Evolutionary conservation across 2,888 invertebrate genomes (phyloP).

Genomic region (Heteromyza rotundicornis): DNA sequence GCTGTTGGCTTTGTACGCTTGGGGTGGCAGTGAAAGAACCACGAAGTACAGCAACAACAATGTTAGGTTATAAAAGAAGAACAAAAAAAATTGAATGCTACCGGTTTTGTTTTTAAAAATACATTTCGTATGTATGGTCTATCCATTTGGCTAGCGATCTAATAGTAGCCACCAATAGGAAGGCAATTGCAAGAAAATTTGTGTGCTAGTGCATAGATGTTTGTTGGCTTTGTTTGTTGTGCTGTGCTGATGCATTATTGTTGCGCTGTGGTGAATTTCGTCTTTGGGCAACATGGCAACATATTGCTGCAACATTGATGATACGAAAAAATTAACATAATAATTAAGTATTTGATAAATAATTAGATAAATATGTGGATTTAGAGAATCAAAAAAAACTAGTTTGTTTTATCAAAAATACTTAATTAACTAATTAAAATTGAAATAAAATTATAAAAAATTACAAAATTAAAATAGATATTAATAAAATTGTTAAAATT

Average conservation of each 20-base stretch:
- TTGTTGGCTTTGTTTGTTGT: too few species aligned
- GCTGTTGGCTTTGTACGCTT: not conserved
- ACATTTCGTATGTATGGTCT: too few species aligned
- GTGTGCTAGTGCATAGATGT: not conserved
- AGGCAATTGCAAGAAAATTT: not conserved
- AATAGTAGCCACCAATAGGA: conserved; percentile 12
- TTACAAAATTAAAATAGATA: too few species aligned
- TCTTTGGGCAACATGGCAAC: conserved; percentile 24
- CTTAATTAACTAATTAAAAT: too few species aligned
- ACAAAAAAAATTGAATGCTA: conserved; percentile 38
- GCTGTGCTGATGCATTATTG: too few species aligned
- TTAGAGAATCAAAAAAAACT: too few species aligned
- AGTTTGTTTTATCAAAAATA: too few species aligned
- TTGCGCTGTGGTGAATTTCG: not conserved
- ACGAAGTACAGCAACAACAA: not conserved
- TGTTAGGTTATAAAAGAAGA: conserved; percentile 9
- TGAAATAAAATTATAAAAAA: too few species aligned
- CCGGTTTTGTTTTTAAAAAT: conserved; percentile 32
- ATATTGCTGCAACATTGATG: conserved; percentile 4
- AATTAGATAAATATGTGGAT: too few species aligned
- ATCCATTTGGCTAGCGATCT: not conserved
- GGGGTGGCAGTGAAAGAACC: not conserved
- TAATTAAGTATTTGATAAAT: too few species aligned
- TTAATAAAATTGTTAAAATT: too few species aligned
- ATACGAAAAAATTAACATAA: too few species aligned